Conservation (phyloP, 35 echinoderm and acorn worm genomes). For the Eucidaris tribuloides region DNA sequence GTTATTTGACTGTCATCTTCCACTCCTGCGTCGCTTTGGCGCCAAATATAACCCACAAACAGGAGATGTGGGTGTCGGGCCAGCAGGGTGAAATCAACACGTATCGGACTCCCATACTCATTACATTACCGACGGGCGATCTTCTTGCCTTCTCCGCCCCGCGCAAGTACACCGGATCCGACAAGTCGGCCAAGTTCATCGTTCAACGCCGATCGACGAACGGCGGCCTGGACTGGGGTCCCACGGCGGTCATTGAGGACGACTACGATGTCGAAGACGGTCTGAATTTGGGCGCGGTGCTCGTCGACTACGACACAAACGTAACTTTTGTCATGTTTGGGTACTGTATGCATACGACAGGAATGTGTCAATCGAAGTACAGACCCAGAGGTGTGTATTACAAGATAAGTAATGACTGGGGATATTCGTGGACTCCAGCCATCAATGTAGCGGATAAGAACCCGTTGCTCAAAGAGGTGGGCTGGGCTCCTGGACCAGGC, state of each 20-base stretch:
- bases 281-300: constrained; percentile 59
- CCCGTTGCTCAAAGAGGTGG: constrained; percentile 16
- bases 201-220: constrained; percentile 37
- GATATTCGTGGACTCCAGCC: constrained; percentile 61
- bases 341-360: constrained; percentile 60
- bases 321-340: constrained; percentile 57
- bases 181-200: constrained; percentile 71
- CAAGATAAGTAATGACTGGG: constrained; percentile 65
- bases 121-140: constrained; percentile 56
- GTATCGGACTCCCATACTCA: constrained; percentile 66
- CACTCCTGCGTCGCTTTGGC: neutral
- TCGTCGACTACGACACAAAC: constrained; percentile 59
- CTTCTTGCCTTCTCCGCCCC: constrained; percentile 73
- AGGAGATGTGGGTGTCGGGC: constrained; percentile 49
- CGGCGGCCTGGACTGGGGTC: constrained; percentile 14
- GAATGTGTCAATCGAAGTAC: neutral
- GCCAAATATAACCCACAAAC: constrained; percentile 29
- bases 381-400: constrained; percentile 32
- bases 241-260: constrained; percentile 33
- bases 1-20: neutral
- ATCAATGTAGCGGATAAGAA: constrained; percentile 47
- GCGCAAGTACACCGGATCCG: constrained; percentile 29
- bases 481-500: constrained; percentile 74
- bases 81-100: constrained; percentile 22
- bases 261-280: constrained; percentile 71